Base-by-base conservation (phyloP, 2,888 invertebrate genomes). In the Tachina lurida region DNA sequence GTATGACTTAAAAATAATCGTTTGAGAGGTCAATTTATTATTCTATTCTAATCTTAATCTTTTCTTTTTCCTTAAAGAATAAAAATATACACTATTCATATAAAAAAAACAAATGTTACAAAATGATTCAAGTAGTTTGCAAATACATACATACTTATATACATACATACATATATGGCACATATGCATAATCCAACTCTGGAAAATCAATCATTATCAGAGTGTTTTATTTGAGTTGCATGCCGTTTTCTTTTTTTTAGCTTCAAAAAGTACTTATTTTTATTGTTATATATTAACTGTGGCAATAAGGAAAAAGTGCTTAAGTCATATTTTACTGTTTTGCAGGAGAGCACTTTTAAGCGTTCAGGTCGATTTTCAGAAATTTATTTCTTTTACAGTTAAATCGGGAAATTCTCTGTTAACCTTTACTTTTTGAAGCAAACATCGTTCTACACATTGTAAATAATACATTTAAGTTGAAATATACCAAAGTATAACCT, bases 41-140 rank as follows among this genome's bases (percentile, higher is more conserved):
- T 70, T 70, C 56, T 70, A 58, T 56, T 70, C 43, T 70, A 58
- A 71, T 56, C 43, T 67, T 49, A 49, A 67, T 39, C 47, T 39
- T 47, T 31, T 47, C 15, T 31, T 60, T 47, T 56, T 8, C 22
- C 2, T 10, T 63, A 41, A 75, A 43, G 47, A 8, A 49, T n/a
- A 65, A 56, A 39, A 31, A 54, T 62, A 56, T 49, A 60, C 9
- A 19, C 12, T 52, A n/a, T 60, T 10, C 12, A 12, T 31, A 31
- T 73, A 45, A 8, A 54, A 19, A n/a, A 22, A 13, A 43, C 10
- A 71, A 17, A 17, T 43, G 19, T 31, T 62, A 19, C 13, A 41
- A 71, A 17, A 15, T 43, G 19, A n/a, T 60, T 39, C n/a, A 49
- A 63, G 9, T 43, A 52, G 2, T 43, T 74, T 41, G 15, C 52